These are phyloP conservation scores for Trachelipus rathkii DNA, from an alignment of 1,140 invertebrate genomes.

Conservation along the genomic window DNA sequence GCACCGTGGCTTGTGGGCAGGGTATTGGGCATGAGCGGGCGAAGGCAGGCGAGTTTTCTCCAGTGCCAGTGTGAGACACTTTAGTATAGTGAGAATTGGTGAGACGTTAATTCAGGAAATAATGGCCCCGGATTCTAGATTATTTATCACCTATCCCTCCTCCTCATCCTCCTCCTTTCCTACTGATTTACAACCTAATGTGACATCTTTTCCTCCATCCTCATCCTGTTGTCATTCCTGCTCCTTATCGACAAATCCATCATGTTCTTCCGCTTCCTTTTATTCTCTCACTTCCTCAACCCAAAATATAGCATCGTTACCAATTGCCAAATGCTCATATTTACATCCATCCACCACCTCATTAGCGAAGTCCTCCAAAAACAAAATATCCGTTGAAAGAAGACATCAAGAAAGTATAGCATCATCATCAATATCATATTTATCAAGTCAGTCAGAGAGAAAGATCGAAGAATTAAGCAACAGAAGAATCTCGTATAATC, in stretches of 20 bases:
- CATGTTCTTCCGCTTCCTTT: too few species aligned
- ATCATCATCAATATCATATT: not conserved
- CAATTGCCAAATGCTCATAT: not conserved
- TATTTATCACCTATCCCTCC: conserved; percentile 1
- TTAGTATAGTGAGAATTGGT: not conserved
- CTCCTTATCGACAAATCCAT: too few species aligned
- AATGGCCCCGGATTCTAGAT: conserved; percentile 4
- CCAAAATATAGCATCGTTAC: not conserved
- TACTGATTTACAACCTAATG: not conserved
- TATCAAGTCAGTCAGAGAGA: not conserved
- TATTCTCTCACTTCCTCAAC: too few species aligned
- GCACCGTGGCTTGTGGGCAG: conserved; percentile 3
- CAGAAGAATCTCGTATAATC: conserved; percentile 1
- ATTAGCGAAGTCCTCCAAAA: not conserved
- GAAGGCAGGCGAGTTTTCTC: conserved; percentile 3
- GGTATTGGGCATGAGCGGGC: conserved; percentile 9
- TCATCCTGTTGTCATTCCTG: too few species aligned
- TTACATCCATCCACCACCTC: not conserved
- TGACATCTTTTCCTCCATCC: not conserved
- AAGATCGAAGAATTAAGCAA: too few species aligned
- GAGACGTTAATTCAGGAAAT: not conserved
- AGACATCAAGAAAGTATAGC: not conserved
- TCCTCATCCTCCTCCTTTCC: not conserved
- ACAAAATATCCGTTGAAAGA: not conserved
- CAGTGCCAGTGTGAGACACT: conserved; percentile 10